phyloP scores from a whole-genome alignment of 2,113 vertebrate species.

The Hippocampus comes region DNA sequence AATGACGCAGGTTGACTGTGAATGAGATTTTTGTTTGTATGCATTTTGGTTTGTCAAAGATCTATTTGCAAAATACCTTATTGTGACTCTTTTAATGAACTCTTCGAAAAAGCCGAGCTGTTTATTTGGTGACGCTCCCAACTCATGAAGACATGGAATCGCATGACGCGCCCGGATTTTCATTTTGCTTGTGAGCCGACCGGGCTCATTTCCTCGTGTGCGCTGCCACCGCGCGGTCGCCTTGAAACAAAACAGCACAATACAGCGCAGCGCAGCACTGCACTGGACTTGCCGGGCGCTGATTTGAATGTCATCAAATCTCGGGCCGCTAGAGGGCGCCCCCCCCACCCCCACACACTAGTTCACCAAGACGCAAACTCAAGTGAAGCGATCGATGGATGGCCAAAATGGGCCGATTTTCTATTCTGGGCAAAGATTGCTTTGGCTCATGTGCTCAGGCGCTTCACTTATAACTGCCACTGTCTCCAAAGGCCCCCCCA shows the following conservation, averaged over 20 bases:
- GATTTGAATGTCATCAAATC: background rate
- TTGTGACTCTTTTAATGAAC: no score
- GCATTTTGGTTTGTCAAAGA: no score
- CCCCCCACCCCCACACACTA: background rate
- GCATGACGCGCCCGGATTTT: background rate
- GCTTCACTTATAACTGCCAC: no score
- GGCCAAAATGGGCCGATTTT: background rate
- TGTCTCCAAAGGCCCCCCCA: no score
- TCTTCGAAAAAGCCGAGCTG: no score
- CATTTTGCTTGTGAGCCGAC: background rate
- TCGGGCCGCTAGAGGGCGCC: conserved; percentile 32
- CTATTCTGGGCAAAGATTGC: background rate
- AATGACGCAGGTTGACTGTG: no score
- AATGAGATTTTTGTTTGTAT: no score
- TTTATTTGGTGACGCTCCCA: no score
- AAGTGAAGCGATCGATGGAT: background rate
- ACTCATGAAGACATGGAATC: no score
- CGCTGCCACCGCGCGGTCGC: conserved; percentile 47
- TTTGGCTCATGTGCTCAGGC: background rate
- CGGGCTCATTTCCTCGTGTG: background rate
- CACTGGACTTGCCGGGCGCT: background rate
- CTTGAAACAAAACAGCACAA: no score
- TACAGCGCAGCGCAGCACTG: no score
- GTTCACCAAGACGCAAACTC: background rate
- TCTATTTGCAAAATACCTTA: no score